phyloP scores from a whole-genome alignment of 2,888 invertebrate species.

The Bibio marci region DNA sequence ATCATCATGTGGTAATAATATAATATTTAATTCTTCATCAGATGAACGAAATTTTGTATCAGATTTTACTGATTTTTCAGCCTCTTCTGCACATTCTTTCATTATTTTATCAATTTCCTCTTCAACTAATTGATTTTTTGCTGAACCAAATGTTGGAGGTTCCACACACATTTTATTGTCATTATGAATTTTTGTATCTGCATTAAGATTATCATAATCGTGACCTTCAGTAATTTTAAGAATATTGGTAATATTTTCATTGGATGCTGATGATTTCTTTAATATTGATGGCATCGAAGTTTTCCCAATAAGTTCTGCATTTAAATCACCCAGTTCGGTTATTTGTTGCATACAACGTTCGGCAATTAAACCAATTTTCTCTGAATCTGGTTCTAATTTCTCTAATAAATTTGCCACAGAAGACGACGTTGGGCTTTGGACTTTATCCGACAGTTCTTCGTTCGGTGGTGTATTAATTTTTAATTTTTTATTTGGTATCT shows the following conservation, averaged over 20 bases:
- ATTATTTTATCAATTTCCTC: conserved; percentile 28
- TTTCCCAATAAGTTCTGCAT: conserved; percentile 23
- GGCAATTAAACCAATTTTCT: conserved; percentile 32
- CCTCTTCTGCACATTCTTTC: conserved; percentile 26
- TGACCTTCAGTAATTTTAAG: too few relatives aligned
- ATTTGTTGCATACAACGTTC: conserved; percentile 30
- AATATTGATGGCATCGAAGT: conserved; percentile 13
- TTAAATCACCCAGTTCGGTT: conserved; percentile 19
- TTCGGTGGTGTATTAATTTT: too few relatives aligned
- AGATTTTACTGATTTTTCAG: conserved; percentile 9
- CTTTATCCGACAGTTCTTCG: too few relatives aligned
- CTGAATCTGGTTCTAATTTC: conserved; percentile 34
- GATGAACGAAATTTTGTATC: not conserved
- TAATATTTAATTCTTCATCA: not conserved
- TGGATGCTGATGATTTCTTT: too few relatives aligned
- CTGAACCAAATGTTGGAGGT: not conserved
- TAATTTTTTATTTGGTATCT: too few relatives aligned
- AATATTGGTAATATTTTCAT: not conserved
- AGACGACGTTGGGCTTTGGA: too few relatives aligned
- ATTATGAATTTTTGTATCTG: conserved; percentile 19
- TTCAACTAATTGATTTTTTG: not conserved
- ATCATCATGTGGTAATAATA: not conserved
- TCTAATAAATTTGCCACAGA: conserved; percentile 20
- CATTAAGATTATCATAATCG: conserved; percentile 29
- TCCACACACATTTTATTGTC: conserved; percentile 4